These are phyloP conservation scores for Coilia nasus DNA, from an alignment of 2,797 vertebrate species.

Conservation along the genomic window DNA sequence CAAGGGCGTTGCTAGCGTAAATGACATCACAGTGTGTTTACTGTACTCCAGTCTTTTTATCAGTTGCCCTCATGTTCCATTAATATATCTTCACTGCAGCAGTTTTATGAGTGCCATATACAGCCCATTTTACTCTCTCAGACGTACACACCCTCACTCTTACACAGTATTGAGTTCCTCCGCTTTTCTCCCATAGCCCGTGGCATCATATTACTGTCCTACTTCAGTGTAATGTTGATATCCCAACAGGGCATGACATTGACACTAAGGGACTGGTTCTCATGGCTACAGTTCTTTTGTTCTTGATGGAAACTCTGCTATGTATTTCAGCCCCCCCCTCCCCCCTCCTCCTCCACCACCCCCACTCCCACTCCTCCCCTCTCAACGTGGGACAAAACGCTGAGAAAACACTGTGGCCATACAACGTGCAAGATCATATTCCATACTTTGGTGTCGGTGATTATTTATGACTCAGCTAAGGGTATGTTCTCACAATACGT, in stretches of 20 bases:
- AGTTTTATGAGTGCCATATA: constrained; percentile 43
- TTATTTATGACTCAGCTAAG: background rate
- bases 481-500: constrained; percentile 5
- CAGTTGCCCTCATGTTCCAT: constrained; percentile 24
- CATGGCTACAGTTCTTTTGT: constrained; percentile 32
- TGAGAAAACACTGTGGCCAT: constrained; percentile 7
- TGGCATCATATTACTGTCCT: constrained; percentile 67
- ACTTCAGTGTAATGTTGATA: constrained; percentile 58
- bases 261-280: constrained; percentile 26
- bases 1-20: constrained; percentile 15
- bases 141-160: constrained; percentile 33
- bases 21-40: constrained; percentile 52
- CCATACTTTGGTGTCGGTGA: background rate
- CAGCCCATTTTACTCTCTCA: constrained; percentile 2
- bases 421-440: constrained; percentile 16
- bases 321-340: too few species aligned
- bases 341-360: too few species aligned
- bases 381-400: background rate
- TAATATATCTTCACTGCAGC: background rate
- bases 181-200: constrained; percentile 47
- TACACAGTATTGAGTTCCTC: constrained; percentile 59
- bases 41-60: constrained; percentile 57
- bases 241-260: constrained; percentile 51
- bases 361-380: background rate
- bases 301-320: constrained; percentile 37